These are phyloP conservation scores for Thyatira batis DNA, from an alignment of 2,888 invertebrate species.

Conservation along the genomic window DNA sequence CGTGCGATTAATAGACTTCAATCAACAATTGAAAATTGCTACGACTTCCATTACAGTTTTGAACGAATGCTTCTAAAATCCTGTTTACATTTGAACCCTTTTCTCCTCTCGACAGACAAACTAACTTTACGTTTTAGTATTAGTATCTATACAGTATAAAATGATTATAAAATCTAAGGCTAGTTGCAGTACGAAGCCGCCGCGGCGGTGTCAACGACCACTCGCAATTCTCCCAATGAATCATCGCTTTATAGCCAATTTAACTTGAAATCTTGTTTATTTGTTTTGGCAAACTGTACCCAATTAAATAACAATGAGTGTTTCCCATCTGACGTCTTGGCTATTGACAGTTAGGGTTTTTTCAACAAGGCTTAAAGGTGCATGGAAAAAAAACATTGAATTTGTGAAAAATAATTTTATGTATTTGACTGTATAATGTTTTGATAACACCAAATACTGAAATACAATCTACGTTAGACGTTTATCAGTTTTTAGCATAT, in stretches of 20 bases:
- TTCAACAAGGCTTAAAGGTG: too few species aligned
- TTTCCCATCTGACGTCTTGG: not conserved
- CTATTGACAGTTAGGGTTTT: not conserved
- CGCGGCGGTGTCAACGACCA: conserved; percentile 14
- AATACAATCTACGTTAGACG: too few species aligned
- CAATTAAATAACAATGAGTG: not conserved
- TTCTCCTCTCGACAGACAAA: not conserved
- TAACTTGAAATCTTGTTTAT: not conserved
- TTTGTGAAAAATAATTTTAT: too few species aligned
- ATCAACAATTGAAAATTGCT: too few species aligned
- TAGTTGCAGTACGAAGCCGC: not conserved
- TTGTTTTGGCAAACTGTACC: not conserved
- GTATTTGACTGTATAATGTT: too few species aligned
- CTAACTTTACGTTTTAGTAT: not conserved
- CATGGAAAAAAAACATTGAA: too few species aligned
- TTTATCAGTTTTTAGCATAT: too few species aligned
- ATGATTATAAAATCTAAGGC: not conserved
- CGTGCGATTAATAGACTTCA: too few species aligned
- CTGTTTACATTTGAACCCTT: too few species aligned
- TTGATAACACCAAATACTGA: too few species aligned
- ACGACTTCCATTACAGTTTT: too few species aligned
- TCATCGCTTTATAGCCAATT: conserved; percentile 11
- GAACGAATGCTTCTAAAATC: too few species aligned
- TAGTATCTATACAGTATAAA: not conserved
- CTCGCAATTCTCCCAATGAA: conserved; percentile 13